Percentiles rank a stretch among this genome's conserved stretches.
Evolutionary conservation across 2,888 invertebrate species (phyloP).

Genomic region (Leptura quadrifasciata): DNA sequence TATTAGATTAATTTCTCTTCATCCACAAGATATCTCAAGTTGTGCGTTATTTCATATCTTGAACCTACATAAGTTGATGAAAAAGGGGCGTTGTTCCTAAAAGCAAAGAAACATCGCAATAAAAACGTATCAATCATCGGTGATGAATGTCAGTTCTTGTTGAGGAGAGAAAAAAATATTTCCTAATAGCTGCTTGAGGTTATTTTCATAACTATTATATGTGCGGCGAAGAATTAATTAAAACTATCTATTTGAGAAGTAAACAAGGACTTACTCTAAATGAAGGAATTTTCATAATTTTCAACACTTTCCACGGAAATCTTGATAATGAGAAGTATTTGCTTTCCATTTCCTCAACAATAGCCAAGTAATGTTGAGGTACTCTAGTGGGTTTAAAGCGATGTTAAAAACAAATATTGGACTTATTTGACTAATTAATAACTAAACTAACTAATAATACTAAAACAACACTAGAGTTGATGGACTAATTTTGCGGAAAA

Average conservation of each 20-base stretch:
- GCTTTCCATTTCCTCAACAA: neutral
- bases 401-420: no score
- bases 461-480: no score
- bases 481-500: no score
- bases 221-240: neutral
- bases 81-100: constrained; percentile 34
- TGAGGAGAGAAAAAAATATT: constrained; percentile 1
- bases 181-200: neutral
- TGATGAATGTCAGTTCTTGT: constrained; percentile 17
- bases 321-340: neutral
- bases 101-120: constrained; percentile 13
- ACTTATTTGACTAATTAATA: no score
- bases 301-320: neutral
- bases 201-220: neutral
- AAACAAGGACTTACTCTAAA: neutral
- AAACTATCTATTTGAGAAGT: neutral
- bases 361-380: neutral
- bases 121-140: constrained; percentile 23
- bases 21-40: neutral
- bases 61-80: constrained; percentile 1
- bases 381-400: no score
- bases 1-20: neutral
- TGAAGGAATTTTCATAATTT: neutral
- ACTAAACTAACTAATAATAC: no score
- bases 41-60: neutral